Evolutionary conservation across 1,140 invertebrate genomes (phyloP).

Genomic region (Diabrotica undecimpunctata): DNA sequence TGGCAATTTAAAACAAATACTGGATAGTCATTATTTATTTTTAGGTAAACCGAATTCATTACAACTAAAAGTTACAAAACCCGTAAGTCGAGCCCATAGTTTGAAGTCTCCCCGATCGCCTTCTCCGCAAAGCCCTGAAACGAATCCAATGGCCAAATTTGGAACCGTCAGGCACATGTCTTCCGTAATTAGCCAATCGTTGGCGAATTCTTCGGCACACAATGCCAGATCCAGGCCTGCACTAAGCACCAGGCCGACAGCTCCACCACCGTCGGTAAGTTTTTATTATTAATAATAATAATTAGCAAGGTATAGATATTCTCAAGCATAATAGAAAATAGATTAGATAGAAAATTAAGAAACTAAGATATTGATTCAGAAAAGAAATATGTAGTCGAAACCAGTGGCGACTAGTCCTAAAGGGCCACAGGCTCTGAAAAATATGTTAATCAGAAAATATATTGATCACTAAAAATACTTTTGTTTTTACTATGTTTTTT

Average conservation of each 20-base stretch:
- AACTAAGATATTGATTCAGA: not conserved
- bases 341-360: too few species aligned
- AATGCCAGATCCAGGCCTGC: constrained; percentile 19
- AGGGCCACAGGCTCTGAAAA: too few species aligned
- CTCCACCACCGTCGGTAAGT: constrained; percentile 35
- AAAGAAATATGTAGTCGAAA: too few species aligned
- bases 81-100: constrained; percentile 53
- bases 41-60: constrained; percentile 46
- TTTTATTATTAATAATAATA: too few species aligned
- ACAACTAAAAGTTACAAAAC: constrained; percentile 50
- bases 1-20: too few species aligned
- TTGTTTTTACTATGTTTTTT: too few species aligned
- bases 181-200: constrained; percentile 34
- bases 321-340: too few species aligned
- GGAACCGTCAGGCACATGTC: constrained; percentile 40
- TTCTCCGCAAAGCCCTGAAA: constrained; percentile 38
- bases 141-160: constrained; percentile 31
- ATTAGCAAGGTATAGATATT: too few species aligned
- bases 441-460: too few species aligned
- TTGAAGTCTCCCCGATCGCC: constrained; percentile 52
- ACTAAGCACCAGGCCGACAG: constrained; percentile 33
- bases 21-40: constrained; percentile 1
- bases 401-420: too few species aligned
- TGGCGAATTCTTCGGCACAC: constrained; percentile 25
- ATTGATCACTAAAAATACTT: too few species aligned